Evolutionary conservation across 2,797 vertebrate species (phyloP), one percentile per base, ranked within the genome.

Genomic region (Hyperoplus lanceolatus): DNA sequence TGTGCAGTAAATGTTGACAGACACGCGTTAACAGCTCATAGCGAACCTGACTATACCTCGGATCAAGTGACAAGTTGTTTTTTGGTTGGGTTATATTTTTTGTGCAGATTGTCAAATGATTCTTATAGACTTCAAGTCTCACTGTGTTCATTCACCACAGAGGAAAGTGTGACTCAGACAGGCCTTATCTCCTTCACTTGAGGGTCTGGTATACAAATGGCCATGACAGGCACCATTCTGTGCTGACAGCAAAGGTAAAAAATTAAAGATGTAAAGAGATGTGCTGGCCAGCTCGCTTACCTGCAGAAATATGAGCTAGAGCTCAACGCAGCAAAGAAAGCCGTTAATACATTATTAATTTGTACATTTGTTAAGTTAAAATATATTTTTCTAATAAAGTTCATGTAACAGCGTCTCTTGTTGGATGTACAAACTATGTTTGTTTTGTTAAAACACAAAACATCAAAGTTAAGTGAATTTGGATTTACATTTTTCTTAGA

Each of bases 151-250:
- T 54, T 74, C 18, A 55, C 8, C 4, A n/a, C 49, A 49, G 18
- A 71, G 73, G 59, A 75, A 71, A 66, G 70, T 51, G 70, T 82
- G 81, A 89, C 55, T 89, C 88, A 79, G 57, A 78, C 75, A 77
- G 72, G 73, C 48, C 61, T 0, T 69, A 73, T 67, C 66, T 75
- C 53, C 64, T 43, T 62, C 51, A 51, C 66, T 29, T 18, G 63
- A 46, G 49, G 49, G 21, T 62, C 63, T 83, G 57, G 71, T 75
- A 82, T 61, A 70, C 15, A 54, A 69, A 65, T 36, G 18, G 42
- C 61, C 46, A 9, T 53, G 73, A 76, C 75, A 82, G 69, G 55
- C 71, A 60, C 66, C 58, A 43, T 58, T 73, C 4, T 1, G 13
- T 9, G 53, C 53, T 80, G 83, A 83, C 77, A 64, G 46, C 21